A percentile compares a stretch with the other conserved stretches of the same genome.
Conservation (phyloP, 2,113 vertebrate species). For the Phoxinus phoxinus region DNA sequence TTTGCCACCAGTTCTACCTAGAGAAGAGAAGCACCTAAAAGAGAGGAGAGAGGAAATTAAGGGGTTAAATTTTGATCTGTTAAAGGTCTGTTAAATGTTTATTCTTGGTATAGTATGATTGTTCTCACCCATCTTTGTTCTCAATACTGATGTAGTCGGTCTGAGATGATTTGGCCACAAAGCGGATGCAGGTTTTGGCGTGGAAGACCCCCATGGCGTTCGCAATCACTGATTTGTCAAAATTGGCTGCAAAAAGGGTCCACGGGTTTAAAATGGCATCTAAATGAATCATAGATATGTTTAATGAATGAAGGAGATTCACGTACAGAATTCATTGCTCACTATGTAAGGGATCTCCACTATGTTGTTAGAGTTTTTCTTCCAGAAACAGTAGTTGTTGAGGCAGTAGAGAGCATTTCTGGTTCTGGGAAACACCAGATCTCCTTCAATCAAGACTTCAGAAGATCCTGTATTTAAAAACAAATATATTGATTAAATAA, state of each 20-base stretch:
- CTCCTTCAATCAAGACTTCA: constrained; percentile 52
- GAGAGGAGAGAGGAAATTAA: neutral
- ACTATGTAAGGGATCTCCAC: constrained; percentile 52
- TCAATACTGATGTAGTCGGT: constrained; percentile 60
- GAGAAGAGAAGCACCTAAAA: constrained; percentile 64
- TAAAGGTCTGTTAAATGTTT: neutral
- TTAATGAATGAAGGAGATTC: neutral
- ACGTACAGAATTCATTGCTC: constrained; percentile 54
- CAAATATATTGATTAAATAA: neutral
- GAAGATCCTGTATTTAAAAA: constrained; percentile 30
- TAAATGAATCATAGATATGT: neutral
- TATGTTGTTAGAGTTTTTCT: constrained; percentile 50
- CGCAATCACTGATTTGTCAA: constrained; percentile 36
- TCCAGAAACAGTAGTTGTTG: constrained; percentile 53
- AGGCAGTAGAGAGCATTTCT: constrained; percentile 58
- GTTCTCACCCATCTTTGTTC: constrained; percentile 53
- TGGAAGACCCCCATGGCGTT: constrained; percentile 50
- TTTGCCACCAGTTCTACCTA: constrained; percentile 56
- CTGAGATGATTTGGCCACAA: constrained; percentile 49
- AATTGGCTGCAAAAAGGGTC: constrained; percentile 16
- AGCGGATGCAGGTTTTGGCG: constrained; percentile 57
- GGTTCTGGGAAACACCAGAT: constrained; percentile 47
- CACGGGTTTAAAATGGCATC: neutral
- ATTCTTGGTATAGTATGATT: neutral
- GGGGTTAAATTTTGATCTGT: neutral